Base-by-base conservation (phyloP, 2,888 invertebrate species). In the Crossocerus cetratus region DNA sequence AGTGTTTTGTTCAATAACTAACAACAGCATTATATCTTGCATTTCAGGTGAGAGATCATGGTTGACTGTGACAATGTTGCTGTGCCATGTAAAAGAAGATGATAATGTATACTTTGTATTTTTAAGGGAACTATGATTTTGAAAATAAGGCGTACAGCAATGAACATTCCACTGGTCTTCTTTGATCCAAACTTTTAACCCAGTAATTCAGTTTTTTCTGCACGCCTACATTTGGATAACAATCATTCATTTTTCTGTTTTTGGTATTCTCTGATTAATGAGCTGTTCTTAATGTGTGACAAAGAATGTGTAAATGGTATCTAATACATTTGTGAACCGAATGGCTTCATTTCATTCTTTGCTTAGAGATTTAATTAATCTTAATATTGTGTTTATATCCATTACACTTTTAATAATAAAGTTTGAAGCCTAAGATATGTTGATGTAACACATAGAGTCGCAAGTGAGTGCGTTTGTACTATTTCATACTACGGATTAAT, bases 361-460 rank as follows among this genome's bases (percentile, higher is more conserved):
- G 58, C 42, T 65, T 62, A 43, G 14, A 59, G 45, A 65, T 73
- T 13, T 4, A 65, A 71, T 54, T 70, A 73, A 71, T 43, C 45
- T 55, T 71, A 54, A 61, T 54, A 58, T 62, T 54, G 20, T 32
- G 14, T 58, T 65, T 49, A 22, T 42, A 49, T 55, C 44, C 20
- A 32, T 23, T 59, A 54, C 3, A 53, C 32, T 32, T 32, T 32
- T 32, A 32, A 32, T 32, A 32, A 32, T 32, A 32, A 32, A 32
- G 32, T 32, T 32, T 32, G 32, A 32, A 32, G 32, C 5, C 32
- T 32, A 11, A 4, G 32, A 32, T 32, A 32, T 8, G 8, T 3
- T 11, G 32, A 32, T 2, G 32, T 32, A 32, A 32, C 11, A 32
- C 32, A 32, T 1, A 32, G 11, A 32, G 11, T 32, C 32, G 32